These are phyloP conservation scores for Charina bottae DNA, from an alignment of 2,113 vertebrate species.

Conservation along the genomic window DNA sequence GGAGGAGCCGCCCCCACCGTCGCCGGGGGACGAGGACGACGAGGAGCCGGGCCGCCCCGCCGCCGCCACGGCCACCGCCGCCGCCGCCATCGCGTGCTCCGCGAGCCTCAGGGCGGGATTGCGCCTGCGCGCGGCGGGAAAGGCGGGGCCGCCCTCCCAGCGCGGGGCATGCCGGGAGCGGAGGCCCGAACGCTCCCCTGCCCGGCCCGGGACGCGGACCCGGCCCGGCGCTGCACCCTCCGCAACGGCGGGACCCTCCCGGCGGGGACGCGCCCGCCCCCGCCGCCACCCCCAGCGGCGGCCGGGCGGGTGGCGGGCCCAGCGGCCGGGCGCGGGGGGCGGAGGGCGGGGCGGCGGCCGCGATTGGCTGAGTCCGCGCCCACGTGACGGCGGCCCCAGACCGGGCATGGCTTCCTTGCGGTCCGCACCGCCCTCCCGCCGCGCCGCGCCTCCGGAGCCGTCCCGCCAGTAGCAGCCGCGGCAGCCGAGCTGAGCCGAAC, in stretches of 20 bases:
- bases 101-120: too few species aligned
- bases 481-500: not conserved
- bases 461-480: not conserved
- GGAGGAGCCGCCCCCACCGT: too few species aligned
- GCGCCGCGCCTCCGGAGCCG: not conserved
- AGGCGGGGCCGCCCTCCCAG: not conserved
- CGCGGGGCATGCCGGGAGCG: not conserved
- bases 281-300: not conserved
- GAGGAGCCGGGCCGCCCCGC: not conserved
- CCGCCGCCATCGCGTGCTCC: not conserved
- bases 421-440: constrained; percentile 12
- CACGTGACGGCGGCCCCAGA: constrained; percentile 21
- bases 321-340: not conserved
- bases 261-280: not conserved
- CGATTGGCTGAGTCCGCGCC: not conserved
- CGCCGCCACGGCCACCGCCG: not conserved
- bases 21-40: not conserved
- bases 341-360: not conserved
- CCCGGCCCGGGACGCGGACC: not conserved
- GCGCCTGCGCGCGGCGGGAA: not conserved
- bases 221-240: not conserved
- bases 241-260: rapidly evolving
- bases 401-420: constrained; percentile 8
- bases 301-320: too few species aligned
- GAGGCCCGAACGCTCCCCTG: too few species aligned